These are phyloP conservation scores for Odontophorus gujanensis DNA, from an alignment of 2,113 vertebrate species.

Conservation along the genomic window DNA sequence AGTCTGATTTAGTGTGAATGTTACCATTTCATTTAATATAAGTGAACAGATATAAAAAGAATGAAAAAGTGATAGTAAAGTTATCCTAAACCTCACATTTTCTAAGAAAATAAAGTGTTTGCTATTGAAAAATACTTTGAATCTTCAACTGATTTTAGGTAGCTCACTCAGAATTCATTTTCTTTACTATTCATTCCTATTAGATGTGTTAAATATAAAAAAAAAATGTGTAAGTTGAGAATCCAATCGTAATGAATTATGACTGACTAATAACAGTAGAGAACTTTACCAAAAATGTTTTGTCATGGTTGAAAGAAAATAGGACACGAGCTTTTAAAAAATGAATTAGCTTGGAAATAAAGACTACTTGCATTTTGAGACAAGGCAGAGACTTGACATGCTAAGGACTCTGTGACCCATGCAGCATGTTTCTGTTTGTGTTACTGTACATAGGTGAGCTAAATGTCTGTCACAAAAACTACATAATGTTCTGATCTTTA, in stretches of 20 bases:
- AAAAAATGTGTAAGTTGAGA: neutral
- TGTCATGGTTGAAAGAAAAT: conserved; percentile 8
- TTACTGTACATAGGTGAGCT: neutral
- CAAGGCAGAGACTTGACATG: neutral
- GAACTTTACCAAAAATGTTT: neutral
- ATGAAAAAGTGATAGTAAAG: neutral
- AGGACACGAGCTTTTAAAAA: neutral
- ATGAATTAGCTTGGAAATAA: neutral
- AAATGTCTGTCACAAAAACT: conserved; percentile 16
- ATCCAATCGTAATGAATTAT: neutral
- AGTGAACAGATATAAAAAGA: neutral
- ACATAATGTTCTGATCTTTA: neutral
- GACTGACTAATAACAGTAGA: neutral
- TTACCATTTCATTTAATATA: conserved; percentile 15
- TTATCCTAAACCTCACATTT: neutral
- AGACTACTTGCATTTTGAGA: conserved; percentile 17
- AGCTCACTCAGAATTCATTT: neutral
- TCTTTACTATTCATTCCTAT: neutral
- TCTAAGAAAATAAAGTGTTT: neutral
- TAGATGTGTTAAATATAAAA: neutral
- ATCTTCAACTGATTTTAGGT: neutral
- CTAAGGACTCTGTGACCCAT: neutral
- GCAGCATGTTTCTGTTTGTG: neutral
- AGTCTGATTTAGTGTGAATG: conserved; percentile 3
- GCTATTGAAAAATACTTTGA: neutral